Evolutionary conservation across 2,113 vertebrate species (phyloP), one percentile per base, ranked within the genome.

Genomic region (Hyperopisus bebe): DNA sequence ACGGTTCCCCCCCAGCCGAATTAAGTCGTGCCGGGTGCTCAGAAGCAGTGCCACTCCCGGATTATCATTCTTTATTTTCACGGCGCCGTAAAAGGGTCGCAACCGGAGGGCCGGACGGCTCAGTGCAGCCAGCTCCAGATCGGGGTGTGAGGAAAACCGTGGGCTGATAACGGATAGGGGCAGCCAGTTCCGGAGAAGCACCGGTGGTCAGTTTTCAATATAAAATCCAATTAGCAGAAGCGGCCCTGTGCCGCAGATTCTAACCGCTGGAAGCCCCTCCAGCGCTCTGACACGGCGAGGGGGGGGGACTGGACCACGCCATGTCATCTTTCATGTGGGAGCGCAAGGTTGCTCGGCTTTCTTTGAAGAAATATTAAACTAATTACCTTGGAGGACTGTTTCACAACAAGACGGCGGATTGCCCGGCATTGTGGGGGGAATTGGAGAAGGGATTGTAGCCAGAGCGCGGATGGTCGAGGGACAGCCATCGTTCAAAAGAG

Each of bases 301-400:
- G 91, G 91, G 92, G 51, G 93, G 93, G 91, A 91, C 91, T 5
- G 24, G 89, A 86, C 94, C 92, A 92, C 86, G 89, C 94, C 95
- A 94, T 92, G 93, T 92, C 92, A 93, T 92, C 95, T 95, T 96
- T 96, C 95, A 95, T 96, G 94, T 93, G 94, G 92, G 94, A 92
- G 94, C 92, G 93, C 92, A 88, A 95, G 94, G 94, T 94, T 94
- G 94, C 93, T 93, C 93, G 94, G 93, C 93, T 95, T 93, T 94
- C 96, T 96, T 96, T 96, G 95, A 96, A 96, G 95, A 94, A 95
- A 96, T 96, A 96, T 96, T 96, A 95, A 95, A 95, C 95, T 95
- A 96, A 96, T 96, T 96, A 96, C 94, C 93, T 95, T 93, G 92
- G 94, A 96, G 95, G 94, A 95, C 93, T 92, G 93, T 93, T 92